Evolutionary conservation across 2,888 invertebrate species (phyloP).

Genomic region (Hirtodrosophila trivittata): DNA sequence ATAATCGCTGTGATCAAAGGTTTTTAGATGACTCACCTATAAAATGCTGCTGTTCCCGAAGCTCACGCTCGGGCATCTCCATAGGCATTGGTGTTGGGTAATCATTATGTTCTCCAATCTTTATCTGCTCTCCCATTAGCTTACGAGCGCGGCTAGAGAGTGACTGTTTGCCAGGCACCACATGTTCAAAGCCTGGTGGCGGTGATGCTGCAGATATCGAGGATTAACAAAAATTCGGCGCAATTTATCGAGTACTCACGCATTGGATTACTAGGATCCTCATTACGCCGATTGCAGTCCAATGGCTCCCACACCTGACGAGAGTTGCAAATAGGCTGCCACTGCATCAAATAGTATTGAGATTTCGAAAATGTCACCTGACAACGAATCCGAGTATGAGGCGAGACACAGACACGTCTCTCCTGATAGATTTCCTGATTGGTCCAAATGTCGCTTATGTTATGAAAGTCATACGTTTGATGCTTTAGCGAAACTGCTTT

Average conservation of each 20-base stretch:
- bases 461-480: not conserved
- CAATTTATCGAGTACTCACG: conserved; percentile 17
- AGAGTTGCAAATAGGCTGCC: conserved; percentile 25
- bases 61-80: conserved; percentile 5
- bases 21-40: conserved; percentile 39
- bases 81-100: conserved; percentile 31
- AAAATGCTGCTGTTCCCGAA: conserved; percentile 41
- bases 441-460: not conserved
- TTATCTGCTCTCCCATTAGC: conserved; percentile 34
- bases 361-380: not conserved
- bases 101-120: fast-evolving
- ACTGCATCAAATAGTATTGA: not conserved
- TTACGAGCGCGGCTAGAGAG: conserved; percentile 34
- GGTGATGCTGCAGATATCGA: conserved; percentile 9
- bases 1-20: too few relatives aligned
- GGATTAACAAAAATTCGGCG: not conserved
- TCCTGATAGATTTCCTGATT: not conserved
- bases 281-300: not conserved
- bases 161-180: conserved; percentile 14
- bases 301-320: conserved; percentile 37
- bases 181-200: conserved; percentile 40
- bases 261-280: conserved; percentile 27
- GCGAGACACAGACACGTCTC: not conserved
- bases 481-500: not conserved
- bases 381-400: not conserved